Percentiles rank a stretch among this genome's conserved stretches.
Evolutionary conservation across 2,888 invertebrate species (phyloP).

Genomic region (Dendrolimus houi): DNA sequence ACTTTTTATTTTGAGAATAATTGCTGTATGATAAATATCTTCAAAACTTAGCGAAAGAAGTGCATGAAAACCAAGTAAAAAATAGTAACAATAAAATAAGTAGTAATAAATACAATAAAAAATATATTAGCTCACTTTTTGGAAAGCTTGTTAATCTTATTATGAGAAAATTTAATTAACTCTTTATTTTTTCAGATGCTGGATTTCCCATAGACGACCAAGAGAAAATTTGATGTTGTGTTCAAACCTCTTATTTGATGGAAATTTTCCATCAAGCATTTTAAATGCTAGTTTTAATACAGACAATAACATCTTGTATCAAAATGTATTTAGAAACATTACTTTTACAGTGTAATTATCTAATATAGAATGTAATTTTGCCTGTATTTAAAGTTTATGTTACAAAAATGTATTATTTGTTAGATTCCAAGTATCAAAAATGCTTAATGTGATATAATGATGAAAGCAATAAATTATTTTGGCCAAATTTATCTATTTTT

Average conservation of each 20-base stretch:
- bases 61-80: too few species aligned
- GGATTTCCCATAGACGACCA: constrained; percentile 58
- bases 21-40: too few species aligned
- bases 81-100: too few species aligned
- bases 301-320: background rate
- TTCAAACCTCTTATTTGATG: background rate
- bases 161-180: background rate
- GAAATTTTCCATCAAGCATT: background rate
- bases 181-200: constrained; percentile 58
- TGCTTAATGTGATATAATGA: background rate
- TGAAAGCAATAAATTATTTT: background rate
- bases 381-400: too few species aligned
- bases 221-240: constrained; percentile 1
- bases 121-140: too few species aligned
- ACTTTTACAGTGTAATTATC: too few species aligned
- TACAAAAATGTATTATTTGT: background rate
- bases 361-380: too few species aligned
- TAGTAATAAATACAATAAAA: too few species aligned
- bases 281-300: background rate
- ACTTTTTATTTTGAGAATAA: too few species aligned
- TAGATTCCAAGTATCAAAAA: background rate
- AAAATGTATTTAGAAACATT: background rate
- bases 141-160: too few species aligned
- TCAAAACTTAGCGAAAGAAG: too few species aligned
- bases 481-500: background rate